Base-by-base conservation (phyloP, 92 coral and sea anemone genomes). In the Hydrozoanthus gracilis region DNA sequence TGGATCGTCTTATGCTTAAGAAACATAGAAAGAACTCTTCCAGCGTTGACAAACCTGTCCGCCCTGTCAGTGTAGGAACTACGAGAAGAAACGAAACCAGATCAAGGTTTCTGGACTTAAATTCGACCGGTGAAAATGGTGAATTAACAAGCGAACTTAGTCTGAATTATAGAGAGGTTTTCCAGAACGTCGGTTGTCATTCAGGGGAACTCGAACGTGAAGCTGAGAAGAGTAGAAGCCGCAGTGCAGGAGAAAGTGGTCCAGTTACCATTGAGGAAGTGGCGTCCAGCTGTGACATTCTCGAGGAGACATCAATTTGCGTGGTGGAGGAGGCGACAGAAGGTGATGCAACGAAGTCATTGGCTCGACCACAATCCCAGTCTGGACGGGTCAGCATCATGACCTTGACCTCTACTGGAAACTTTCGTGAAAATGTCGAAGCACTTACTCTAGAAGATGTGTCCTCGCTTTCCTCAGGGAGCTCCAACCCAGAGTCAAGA, bases 81-180 rank as follows among this genome's bases (percentile, higher is more conserved):
- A 71, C 54, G 44, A 14, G 61, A 51, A 14, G 74, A n/a, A 80
- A 8, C 49, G 75, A 83, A 9, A 64, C 39, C 51, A 77, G 35
- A 15, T 49, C 68, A 11, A 55, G 74, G 64, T 67, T 44, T 3
- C 70, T 52, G 6, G 51, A 44, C 45, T 71, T 44, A 20, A 72
- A 62, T 18, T 51, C 72, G 16, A 44, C 51, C 15, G 70, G 12
- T 48, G 92, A 86, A 8, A 69, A 46, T 51, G 66, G 20, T 52
- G 88, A 87, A 27, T 64, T 54, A 3, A 61, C 18, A 3, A 88
- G 88, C 65, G 91, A 84, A 20, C 83, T 90, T 79, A 88, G 94
- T 49, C 83, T 91, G 49, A 94, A 96, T 89, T 96, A 96, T 92
- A 78, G 98, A 62, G 98, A 92, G 83, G 92, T 96, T 73, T 92